Base-by-base conservation (phyloP, 2,113 vertebrate species). In the Quiscalus mexicanus region DNA sequence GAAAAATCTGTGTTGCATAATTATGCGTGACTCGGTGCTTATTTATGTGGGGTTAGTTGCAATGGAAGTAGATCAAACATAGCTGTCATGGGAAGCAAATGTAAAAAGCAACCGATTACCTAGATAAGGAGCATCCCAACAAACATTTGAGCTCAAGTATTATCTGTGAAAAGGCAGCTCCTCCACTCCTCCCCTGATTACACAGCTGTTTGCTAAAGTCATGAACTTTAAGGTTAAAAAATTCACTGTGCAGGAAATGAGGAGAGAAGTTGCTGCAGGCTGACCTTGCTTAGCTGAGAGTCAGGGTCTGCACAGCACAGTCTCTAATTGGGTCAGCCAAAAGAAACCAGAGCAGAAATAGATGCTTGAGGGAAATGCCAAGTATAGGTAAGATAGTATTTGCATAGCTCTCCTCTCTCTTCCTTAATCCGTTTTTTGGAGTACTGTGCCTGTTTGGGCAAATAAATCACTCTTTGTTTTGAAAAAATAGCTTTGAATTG, bases 51-150 rank as follows among this genome's bases (percentile, higher is more conserved):
- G 47, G 21, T 75, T 92, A 77, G 90, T 93, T 90, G 79, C 82
- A 73, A 17, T 95, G 92, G 85, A 92, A 93, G 71, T 77, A 70
- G 82, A 92, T 93, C 90, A 95, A 70, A 88, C 19, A 0, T 33
- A 37, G 37, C 88, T 94, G 88, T 96, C 71, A 47, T n/a, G 17
- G 64, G 52, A 95, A 53, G 35, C 24, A 84, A 93, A 85, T 11
- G 20, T 67, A 80, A 81, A 90, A 96, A 80, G 30, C 85, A 96
- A 90, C 56, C 60, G 81, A 83, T 70, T 86, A 79, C 83, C 69
- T 60, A 87, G 88, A 96, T 93, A 95, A 96, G 60, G 45, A 96
- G 58, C 96, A 97, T 96, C 93, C 79, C 83, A 95, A 92, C 56
- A 90, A 95, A 86, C 45, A 71, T 88, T 64, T 77, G 53, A 87